Percentiles rank a stretch among this genome's conserved stretches.
These are phyloP conservation scores for Acrossocheilus wenchowensis DNA, from an alignment of 2,797 vertebrate genomes.

Conservation along the genomic window DNA sequence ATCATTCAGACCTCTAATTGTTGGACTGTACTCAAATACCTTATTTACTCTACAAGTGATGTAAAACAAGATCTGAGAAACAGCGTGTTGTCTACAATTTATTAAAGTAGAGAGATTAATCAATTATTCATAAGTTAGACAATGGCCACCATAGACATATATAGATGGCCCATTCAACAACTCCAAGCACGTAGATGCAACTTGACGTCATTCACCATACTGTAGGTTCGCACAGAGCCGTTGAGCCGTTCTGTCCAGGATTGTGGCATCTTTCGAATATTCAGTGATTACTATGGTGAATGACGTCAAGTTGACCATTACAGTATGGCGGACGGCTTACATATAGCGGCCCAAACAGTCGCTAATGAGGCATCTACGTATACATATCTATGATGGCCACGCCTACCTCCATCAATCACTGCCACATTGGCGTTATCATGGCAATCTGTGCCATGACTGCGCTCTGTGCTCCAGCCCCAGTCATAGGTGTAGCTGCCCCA, in stretches of 20 bases:
- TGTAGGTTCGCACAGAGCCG: too few species aligned
- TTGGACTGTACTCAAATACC: background rate
- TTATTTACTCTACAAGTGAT: background rate
- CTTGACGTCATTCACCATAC: too few species aligned
- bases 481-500: constrained; percentile 87
- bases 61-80: background rate
- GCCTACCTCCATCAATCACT: constrained; percentile 92
- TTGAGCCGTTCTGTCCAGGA: too few species aligned
- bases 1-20: background rate
- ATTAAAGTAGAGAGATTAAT: background rate
- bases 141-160: background rate
- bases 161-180: too few species aligned
- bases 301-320: too few species aligned
- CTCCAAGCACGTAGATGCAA: too few species aligned
- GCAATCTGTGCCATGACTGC: constrained; percentile 74
- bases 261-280: too few species aligned
- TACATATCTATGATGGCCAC: background rate
- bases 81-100: background rate
- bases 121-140: background rate
- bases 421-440: constrained; percentile 85
- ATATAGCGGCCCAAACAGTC: too few species aligned
- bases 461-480: constrained; percentile 89
- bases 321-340: too few species aligned
- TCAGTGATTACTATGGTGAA: too few species aligned
- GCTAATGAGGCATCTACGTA: too few species aligned